phyloP scores from a whole-genome alignment of 2,113 vertebrate genomes.

The Sinosuthora webbiana region DNA sequence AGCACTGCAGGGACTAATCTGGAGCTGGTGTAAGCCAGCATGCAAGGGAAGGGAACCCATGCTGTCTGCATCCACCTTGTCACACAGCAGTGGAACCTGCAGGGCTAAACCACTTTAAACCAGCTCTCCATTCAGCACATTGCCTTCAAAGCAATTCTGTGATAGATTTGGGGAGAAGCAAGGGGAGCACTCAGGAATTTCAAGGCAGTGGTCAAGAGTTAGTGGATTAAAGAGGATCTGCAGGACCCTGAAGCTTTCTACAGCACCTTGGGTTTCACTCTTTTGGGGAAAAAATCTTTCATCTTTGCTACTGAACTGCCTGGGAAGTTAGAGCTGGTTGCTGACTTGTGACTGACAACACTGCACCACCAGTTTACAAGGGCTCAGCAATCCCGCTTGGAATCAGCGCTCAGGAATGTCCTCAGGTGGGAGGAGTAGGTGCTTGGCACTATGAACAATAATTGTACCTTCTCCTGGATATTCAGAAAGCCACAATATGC shows the following conservation, averaged over 20 bases:
- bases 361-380: neutral
- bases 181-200: neutral
- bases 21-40: neutral
- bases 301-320: neutral
- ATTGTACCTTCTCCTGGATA: neutral
- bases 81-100: neutral
- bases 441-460: neutral
- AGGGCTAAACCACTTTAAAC: neutral
- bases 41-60: accelerated
- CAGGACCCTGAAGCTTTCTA: neutral
- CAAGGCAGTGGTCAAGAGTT: neutral
- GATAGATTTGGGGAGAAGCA: neutral
- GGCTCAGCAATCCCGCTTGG: neutral
- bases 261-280: neutral
- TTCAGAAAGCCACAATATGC: neutral
- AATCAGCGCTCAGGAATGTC: neutral
- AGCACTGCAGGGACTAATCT: neutral
- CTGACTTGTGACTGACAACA: neutral
- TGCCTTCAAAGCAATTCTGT: neutral
- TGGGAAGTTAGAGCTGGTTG: neutral
- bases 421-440: neutral
- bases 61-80: neutral
- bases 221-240: neutral
- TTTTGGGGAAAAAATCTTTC: neutral
- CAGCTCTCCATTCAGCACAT: neutral